A percentile compares a stretch with the other conserved stretches of the same genome.
Evolutionary conservation across 1,140 invertebrate genomes (phyloP).

Genomic region (Oreohelix idahoensis): DNA sequence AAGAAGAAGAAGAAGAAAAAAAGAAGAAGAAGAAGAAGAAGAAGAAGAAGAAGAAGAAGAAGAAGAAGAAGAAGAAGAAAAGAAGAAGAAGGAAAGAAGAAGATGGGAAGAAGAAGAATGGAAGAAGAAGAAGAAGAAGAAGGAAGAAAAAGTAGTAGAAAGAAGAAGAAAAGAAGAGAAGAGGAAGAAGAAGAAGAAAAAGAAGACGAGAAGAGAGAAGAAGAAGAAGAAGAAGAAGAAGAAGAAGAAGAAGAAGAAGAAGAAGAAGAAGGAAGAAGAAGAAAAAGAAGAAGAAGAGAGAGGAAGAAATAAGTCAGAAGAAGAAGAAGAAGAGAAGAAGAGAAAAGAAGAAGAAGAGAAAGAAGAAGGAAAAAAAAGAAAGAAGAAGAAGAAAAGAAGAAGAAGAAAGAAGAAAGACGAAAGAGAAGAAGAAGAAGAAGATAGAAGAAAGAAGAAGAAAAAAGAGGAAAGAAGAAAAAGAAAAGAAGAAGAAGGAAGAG

Average conservation of each 20-base stretch:
- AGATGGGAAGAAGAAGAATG: no score
- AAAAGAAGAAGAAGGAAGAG: no score
- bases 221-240: not conserved
- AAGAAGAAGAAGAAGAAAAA: not conserved
- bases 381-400: no score
- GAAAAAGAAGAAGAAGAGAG: not conserved
- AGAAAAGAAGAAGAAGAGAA: not conserved
- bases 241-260: not conserved
- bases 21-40: not conserved
- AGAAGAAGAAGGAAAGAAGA: no score
- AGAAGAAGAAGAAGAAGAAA: not conserved
- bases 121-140: not conserved
- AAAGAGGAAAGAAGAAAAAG: no score
- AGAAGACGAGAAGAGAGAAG: no score
- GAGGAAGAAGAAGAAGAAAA: not conserved
- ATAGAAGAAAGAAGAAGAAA: no score
- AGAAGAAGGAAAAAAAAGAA: no score
- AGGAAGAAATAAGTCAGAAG: no score
- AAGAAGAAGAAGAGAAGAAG: not conserved
- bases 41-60: slow-evolving; percentile 10
- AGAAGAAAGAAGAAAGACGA: no score
- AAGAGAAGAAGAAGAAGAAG: no score
- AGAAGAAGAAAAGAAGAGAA: not conserved
- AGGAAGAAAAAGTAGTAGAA: not conserved
- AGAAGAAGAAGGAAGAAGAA: not conserved